Base-by-base conservation (phyloP, 2,888 invertebrate species). In the Zygogramma bicolorata region DNA sequence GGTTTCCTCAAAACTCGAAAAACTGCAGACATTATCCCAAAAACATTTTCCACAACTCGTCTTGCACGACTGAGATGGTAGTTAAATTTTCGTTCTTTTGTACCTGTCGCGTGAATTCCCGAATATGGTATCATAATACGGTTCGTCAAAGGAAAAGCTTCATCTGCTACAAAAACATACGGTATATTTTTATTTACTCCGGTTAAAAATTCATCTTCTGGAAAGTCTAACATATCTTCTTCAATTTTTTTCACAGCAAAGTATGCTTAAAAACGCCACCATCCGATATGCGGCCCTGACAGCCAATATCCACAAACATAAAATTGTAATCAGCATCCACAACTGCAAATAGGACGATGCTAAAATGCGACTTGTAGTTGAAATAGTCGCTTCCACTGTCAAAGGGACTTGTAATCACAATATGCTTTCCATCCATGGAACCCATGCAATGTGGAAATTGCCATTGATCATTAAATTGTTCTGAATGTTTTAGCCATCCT, bases 371-470 rank as follows among this genome's bases (percentile, higher is more conserved):
- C 40, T 40, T 13, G 40, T 40, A 40, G 8, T 40, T 40, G 29
- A 29, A 29, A 40, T 7, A 40, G 40, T 40, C n/a, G 40, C 40
- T 40, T 40, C 40, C 40, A 40, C 10, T 40, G 13, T 40, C n/a
- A n/a, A n/a, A 40, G n/a, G 40, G 40, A 40, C 8, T 40, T n/a
- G 40, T 40, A 40, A n/a, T 40, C 8, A 40, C 29, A 29, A 29
- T 29, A 53, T 59, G 60, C 34, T 66, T 66, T 7, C 60, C 67
- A 68, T 68, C 62, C 27, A 62, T 68, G 40, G 38, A n/a, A 13
- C 60, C 67, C 25, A 53, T 29, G 22, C 67, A 67, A 46, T 67
- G 67, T 29, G 62, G 40, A 59, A 59, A 68, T 53, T 68, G 61
- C 62, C 62, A 68, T 68, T 31, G 53, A n/a, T 57, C 53, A 25